Conservation (phyloP, 1,140 invertebrate genomes). For the Drosophila parabipectinata region DNA sequence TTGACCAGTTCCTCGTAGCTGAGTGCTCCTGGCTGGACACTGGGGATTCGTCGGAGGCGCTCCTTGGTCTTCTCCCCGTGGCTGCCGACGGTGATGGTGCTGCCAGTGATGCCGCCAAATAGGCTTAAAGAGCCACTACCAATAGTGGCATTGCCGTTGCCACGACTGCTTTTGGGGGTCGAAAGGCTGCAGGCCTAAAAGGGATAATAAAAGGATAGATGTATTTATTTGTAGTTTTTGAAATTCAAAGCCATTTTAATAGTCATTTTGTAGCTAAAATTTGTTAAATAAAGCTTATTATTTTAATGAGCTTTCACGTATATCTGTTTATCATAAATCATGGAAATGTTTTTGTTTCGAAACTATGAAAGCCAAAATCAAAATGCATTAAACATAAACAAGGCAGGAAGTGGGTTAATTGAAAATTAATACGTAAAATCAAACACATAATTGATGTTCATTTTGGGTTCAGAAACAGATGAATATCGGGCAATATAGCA, state of each 20-base stretch:
- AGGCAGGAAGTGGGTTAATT: neutral
- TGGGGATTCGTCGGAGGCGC: slow-evolving; percentile 87
- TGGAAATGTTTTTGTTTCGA: neutral
- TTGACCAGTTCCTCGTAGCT: slow-evolving; percentile 87
- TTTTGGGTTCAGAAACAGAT: neutral
- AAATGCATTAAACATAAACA: neutral
- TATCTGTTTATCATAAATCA: too few species aligned
- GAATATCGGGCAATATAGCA: slow-evolving; percentile 12
- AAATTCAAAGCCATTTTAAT: too few species aligned
- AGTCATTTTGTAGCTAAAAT: too few species aligned
- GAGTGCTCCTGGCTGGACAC: slow-evolving; percentile 88
- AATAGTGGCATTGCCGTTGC: slow-evolving; percentile 76
- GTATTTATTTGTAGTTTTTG: neutral
- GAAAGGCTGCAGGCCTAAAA: slow-evolving; percentile 84
- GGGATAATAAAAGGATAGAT: neutral
- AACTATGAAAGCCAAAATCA: neutral
- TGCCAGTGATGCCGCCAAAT: slow-evolving; percentile 68
- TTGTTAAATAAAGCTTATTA: neutral
- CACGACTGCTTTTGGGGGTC: slow-evolving; percentile 75
- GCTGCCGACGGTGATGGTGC: slow-evolving; percentile 73
- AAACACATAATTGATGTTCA: slow-evolving; percentile 1
- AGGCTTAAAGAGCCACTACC: slow-evolving; percentile 77
- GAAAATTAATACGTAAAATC: neutral
- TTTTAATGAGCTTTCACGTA: neutral
- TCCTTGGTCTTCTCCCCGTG: slow-evolving; percentile 85